Conservation (phyloP, 2,888 invertebrate species). For the Ormyrus labotus region DNA sequence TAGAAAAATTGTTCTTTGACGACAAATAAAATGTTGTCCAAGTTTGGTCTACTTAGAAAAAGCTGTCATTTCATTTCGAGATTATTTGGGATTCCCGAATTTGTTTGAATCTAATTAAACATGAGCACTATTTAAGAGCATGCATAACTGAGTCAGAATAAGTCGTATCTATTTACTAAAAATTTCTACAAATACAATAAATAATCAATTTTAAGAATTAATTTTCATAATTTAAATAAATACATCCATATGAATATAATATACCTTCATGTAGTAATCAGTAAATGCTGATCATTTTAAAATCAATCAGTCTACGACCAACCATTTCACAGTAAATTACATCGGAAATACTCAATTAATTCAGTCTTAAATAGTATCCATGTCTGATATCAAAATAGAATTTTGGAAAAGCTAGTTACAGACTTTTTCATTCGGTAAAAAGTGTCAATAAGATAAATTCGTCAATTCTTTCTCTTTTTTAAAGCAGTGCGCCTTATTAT, state of each 20-base stretch:
- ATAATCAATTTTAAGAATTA: conserved; percentile 40
- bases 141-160: conserved; percentile 21
- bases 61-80: too few species aligned
- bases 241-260: not conserved
- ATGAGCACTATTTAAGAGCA: conserved; percentile 52
- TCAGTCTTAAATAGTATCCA: conserved; percentile 42
- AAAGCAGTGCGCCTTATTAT: too few species aligned
- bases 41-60: not conserved
- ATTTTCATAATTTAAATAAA: conserved; percentile 25
- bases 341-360: conserved; percentile 37
- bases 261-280: conserved; percentile 8
- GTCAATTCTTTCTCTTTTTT: conserved; percentile 5
- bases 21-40: conserved; percentile 47
- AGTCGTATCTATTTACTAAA: conserved; percentile 7
- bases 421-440: too few species aligned
- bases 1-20: conserved; percentile 34
- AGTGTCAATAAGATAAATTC: not conserved
- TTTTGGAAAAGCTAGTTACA: conserved; percentile 12
- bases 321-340: conserved; percentile 41
- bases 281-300: conserved; percentile 46
- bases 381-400: conserved; percentile 27
- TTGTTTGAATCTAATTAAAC: conserved; percentile 42
- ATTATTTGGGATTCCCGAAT: conserved; percentile 13
- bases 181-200: conserved; percentile 41
- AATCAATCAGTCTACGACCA: conserved; percentile 20